Conservation (phyloP, 2,888 invertebrate genomes). For the Scaptodrosophila latifasciaeformis region DNA sequence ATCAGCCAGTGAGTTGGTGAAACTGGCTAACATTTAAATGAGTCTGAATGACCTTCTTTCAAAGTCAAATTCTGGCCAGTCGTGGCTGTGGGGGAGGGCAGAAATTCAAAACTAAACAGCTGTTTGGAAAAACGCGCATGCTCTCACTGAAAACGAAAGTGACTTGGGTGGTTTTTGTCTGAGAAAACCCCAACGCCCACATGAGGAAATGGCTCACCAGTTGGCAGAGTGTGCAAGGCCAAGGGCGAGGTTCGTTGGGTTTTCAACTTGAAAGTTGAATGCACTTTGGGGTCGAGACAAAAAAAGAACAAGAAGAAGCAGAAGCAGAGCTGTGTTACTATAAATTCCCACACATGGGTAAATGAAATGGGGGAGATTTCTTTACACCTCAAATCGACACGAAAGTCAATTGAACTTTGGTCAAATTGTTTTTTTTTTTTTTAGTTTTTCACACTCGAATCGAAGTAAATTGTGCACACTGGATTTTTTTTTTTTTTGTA, state of each 20-base stretch:
- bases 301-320: no score
- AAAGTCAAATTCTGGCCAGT: conserved; percentile 50
- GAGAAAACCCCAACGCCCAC: background rate
- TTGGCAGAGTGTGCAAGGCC: conserved; percentile 44
- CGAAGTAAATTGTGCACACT: conserved; percentile 16
- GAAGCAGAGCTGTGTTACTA: background rate
- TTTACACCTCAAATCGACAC: no score
- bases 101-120: conserved; percentile 41
- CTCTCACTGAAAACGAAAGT: conserved; percentile 50
- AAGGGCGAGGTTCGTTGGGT: conserved; percentile 37
- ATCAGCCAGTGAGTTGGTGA: no score
- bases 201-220: conserved; percentile 2
- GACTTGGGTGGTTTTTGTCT: no score
- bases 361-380: background rate
- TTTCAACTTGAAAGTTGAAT: conserved; percentile 47
- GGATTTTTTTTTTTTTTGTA: conserved; percentile 12
- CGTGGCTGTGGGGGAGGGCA: conserved; percentile 10
- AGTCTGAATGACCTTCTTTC: conserved; percentile 50
- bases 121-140: conserved; percentile 54
- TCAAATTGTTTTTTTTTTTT: background rate
- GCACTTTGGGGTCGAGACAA: conserved; percentile 33
- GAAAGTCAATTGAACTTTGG: no score
- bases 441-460: background rate
- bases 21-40: no score
- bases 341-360: background rate